A percentile compares a stretch with the other conserved stretches of the same genome.
These are phyloP conservation scores for Lerema accius DNA, from an alignment of 1,140 invertebrate genomes.

Conservation along the genomic window DNA sequence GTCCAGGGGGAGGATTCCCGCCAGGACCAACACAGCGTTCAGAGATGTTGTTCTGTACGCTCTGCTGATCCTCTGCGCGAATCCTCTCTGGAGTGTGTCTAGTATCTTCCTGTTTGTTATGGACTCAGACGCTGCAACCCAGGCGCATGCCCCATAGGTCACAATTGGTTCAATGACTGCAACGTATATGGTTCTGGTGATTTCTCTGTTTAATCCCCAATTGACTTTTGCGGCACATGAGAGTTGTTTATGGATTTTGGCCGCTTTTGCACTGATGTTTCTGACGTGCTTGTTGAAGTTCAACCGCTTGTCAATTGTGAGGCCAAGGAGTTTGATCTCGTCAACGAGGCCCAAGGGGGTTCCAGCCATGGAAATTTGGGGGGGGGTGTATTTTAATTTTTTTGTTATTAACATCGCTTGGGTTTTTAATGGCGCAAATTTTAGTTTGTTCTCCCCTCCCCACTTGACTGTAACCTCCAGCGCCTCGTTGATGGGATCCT, in stretches of 20 bases:
- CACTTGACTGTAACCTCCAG: background rate
- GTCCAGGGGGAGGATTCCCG: background rate
- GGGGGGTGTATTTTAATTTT: background rate
- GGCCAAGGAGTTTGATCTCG: constrained; percentile 9
- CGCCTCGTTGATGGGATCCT: background rate
- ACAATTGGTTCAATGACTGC: background rate
- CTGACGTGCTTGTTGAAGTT: constrained; percentile 34
- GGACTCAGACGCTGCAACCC: no score
- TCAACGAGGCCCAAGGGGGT: background rate
- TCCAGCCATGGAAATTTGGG: background rate
- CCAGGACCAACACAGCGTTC: background rate
- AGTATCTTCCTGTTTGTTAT: background rate
- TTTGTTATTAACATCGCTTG: background rate
- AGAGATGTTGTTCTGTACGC: background rate
- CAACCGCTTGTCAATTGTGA: constrained; percentile 2
- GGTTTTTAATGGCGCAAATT: background rate
- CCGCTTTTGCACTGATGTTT: constrained; percentile 5
- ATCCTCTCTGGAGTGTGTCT: background rate
- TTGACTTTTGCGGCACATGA: constrained; percentile 19
- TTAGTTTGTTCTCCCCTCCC: background rate
- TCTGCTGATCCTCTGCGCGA: background rate
- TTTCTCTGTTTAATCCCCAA: background rate
- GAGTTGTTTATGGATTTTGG: constrained; percentile 30
- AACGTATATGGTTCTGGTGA: background rate
- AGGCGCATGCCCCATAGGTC: background rate